A percentile compares a stretch with the other conserved stretches of the same genome.
These are phyloP conservation scores for Bruchidius siliquastri DNA, from an alignment of 2,888 invertebrate species.

Conservation along the genomic window DNA sequence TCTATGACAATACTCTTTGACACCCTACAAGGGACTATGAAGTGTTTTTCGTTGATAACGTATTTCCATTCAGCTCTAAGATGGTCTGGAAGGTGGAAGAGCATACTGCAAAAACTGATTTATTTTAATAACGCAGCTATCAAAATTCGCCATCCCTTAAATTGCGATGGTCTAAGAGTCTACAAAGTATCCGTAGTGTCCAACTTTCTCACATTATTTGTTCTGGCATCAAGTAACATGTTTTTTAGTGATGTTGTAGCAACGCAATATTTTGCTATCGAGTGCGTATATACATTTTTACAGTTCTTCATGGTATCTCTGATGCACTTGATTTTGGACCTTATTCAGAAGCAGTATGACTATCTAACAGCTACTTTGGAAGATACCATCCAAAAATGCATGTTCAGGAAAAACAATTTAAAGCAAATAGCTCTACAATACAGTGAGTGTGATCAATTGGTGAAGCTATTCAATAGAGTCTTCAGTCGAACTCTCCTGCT, in stretches of 20 bases:
- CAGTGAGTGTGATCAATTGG: not conserved
- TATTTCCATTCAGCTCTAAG: not conserved
- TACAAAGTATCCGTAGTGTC: not conserved
- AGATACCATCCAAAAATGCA: not conserved
- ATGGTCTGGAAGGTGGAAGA: not conserved
- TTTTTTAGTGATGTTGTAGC: not conserved
- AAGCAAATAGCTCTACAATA: not conserved
- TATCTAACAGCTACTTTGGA: not conserved
- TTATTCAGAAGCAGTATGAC: not conserved
- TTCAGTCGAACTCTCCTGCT: not conserved
- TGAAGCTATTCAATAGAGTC: not conserved
- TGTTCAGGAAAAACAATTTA: not conserved
- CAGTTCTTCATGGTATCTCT: not conserved
- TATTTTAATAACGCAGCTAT: not conserved
- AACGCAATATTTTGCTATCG: not conserved
- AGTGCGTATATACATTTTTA: not conserved
- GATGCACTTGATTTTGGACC: not conserved
- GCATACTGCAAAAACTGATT: not conserved
- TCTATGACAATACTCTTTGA: not conserved
- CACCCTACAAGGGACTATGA: not conserved
- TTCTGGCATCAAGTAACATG: not conserved
- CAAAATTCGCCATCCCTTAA: not conserved
- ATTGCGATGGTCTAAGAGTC: not conserved
- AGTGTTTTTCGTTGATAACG: not conserved
- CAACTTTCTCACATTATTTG: not conserved